These are phyloP conservation scores for Cataglyphis albicans DNA, from an alignment of 2,888 invertebrate species.

Conservation along the genomic window DNA sequence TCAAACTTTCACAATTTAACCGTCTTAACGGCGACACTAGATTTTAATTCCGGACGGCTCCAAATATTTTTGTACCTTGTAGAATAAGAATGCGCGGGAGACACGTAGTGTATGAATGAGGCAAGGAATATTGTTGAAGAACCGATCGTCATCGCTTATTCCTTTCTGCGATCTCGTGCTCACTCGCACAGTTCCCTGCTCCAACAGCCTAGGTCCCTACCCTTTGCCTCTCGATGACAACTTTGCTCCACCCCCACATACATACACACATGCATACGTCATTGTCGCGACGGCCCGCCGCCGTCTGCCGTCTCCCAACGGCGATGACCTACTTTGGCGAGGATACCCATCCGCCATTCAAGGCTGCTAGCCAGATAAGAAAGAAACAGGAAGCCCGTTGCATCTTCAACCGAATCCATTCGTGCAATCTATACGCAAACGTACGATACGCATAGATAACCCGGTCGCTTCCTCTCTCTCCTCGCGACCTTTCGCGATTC, in stretches of 20 bases:
- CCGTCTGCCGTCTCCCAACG: conserved; percentile 65
- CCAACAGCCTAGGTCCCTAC: conserved; percentile 34
- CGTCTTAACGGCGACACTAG: not conserved
- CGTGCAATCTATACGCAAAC: not conserved
- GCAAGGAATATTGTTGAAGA: conserved; percentile 81
- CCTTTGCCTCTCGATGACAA: conserved; percentile 66
- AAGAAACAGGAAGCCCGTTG: conserved; percentile 21
- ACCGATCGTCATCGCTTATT: conserved; percentile 77
- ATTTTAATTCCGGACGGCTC: not conserved
- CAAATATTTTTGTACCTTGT: not conserved
- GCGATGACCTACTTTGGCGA: conserved; percentile 71
- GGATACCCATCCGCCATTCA: conserved; percentile 63
- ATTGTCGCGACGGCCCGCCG: conserved; percentile 68
- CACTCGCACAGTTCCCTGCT: conserved; percentile 18
- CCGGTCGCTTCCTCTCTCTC: not conserved
- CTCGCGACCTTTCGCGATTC: not conserved
- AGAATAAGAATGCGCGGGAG: conserved; percentile 64
- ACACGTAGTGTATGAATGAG: conserved; percentile 71
- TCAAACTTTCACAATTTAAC: conserved; percentile 2
- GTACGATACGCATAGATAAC: not conserved
- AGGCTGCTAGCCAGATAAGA: conserved; percentile 54
- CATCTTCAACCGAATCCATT: conserved; percentile 12
- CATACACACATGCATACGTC: conserved; percentile 56
- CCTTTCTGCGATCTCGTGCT: conserved; percentile 43
- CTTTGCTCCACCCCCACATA: conserved; percentile 73